Evolutionary conservation across 2,888 invertebrate species (phyloP).

Genomic region (Orthonychiurus folsomi): DNA sequence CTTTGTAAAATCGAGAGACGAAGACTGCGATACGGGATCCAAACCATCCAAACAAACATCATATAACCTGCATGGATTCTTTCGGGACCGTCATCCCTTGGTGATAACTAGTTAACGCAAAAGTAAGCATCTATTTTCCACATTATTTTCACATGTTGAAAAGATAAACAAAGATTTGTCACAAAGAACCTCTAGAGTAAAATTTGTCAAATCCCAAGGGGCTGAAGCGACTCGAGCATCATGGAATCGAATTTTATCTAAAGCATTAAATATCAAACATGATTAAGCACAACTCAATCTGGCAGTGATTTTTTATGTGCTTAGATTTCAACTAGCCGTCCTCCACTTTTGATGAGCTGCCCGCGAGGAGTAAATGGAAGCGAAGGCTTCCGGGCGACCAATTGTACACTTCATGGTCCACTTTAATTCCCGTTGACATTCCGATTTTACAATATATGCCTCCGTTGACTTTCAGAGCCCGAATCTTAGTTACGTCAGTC

Average conservation of each 20-base stretch:
- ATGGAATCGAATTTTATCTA: neutral
- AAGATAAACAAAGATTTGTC: no score
- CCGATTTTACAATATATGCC: no score
- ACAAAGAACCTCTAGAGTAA: neutral
- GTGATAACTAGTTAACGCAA: neutral
- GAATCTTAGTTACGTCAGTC: no score
- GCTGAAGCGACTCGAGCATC: neutral
- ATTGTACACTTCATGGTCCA: no score
- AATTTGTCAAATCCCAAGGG: no score
- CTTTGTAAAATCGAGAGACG: slow-evolving; percentile 6
- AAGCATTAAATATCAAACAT: neutral
- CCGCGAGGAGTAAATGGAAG: neutral
- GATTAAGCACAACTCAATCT: neutral
- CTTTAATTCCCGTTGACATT: no score
- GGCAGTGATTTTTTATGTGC: neutral
- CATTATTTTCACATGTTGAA: neutral
- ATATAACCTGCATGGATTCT: neutral
- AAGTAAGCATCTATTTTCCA: neutral
- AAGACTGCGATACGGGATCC: slow-evolving; percentile 5
- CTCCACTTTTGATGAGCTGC: neutral
- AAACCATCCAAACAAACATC: slow-evolving; percentile 5
- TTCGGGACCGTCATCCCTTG: neutral
- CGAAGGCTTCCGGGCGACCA: no score
- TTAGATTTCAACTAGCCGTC: neutral
- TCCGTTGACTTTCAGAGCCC: no score